These are phyloP conservation scores for Dinomys branickii DNA, from an alignment of 2,113 vertebrate species.

Conservation along the genomic window DNA sequence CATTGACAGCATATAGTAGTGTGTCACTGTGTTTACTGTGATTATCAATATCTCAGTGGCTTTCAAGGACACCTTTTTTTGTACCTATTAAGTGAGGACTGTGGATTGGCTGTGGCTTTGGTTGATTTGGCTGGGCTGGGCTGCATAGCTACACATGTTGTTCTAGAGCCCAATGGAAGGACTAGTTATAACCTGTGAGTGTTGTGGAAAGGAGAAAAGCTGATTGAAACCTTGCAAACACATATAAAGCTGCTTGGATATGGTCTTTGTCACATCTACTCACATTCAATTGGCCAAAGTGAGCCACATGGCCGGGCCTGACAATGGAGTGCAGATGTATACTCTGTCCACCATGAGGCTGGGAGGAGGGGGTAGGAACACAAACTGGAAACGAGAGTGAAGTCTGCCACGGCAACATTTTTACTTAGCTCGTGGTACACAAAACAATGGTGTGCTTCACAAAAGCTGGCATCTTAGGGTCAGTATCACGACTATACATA, in stretches of 20 bases:
- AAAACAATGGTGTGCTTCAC: conserved; percentile 47
- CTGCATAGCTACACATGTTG: neutral
- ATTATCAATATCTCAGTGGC: neutral
- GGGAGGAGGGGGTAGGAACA: neutral
- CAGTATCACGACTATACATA: neutral
- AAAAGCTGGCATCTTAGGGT: conserved; percentile 1
- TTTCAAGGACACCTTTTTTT: neutral
- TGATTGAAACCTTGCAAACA: neutral
- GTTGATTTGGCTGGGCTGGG: neutral
- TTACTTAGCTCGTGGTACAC: neutral
- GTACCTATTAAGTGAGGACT: neutral
- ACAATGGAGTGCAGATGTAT: neutral
- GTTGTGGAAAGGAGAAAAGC: neutral
- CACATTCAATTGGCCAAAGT: conserved; percentile 1
- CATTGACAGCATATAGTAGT: neutral
- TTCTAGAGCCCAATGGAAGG: conserved; percentile 31
- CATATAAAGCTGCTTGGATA: neutral
- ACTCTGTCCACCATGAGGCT: neutral
- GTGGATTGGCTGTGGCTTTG: neutral
- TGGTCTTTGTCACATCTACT: neutral
- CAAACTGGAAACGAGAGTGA: conserved; percentile 16
- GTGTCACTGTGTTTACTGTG: neutral
- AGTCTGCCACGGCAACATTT: neutral
- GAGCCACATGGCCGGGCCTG: neutral
- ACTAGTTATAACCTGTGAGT: neutral